phyloP scores from a whole-genome alignment of 2,888 invertebrate genomes.

The Limnephilus marmoratus region DNA sequence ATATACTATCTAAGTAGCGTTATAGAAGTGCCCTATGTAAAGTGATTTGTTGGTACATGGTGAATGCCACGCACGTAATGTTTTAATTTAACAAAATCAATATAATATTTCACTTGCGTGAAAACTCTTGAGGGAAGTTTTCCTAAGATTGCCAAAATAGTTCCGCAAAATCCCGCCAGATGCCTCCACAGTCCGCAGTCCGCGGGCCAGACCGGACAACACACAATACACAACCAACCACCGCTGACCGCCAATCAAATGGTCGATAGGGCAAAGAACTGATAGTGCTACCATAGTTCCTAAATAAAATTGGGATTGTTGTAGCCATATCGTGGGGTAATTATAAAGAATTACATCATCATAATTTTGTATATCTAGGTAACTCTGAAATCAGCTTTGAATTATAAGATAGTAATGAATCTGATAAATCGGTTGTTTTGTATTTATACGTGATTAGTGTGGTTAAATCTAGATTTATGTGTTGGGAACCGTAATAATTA shows the following conservation, averaged over 20 bases:
- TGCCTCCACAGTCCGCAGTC: neutral
- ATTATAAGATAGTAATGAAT: too few species aligned
- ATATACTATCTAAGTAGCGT: too few species aligned
- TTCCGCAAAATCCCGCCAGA: constrained; percentile 9
- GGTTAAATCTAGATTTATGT: too few species aligned
- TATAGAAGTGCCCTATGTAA: neutral
- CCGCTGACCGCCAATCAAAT: constrained; percentile 43
- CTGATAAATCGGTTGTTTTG: too few species aligned
- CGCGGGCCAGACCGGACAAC: neutral
- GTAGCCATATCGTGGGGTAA: too few species aligned
- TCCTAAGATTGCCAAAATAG: neutral
- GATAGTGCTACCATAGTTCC: neutral
- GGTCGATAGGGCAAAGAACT: constrained; percentile 52
- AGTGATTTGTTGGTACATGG: neutral
- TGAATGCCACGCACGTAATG: neutral
- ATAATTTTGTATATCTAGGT: too few species aligned
- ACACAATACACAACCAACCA: neutral
- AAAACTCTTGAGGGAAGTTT: neutral
- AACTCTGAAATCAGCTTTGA: too few species aligned
- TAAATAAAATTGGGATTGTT: neutral
- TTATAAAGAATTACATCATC: too few species aligned
- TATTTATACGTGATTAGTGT: too few species aligned
- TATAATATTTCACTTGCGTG: neutral
- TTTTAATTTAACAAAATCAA: neutral
- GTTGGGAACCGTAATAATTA: too few species aligned